Base-by-base conservation (phyloP, 37 sponge, comb jelly and placozoan genomes). In the Chondrilla cf. caribensis region DNA sequence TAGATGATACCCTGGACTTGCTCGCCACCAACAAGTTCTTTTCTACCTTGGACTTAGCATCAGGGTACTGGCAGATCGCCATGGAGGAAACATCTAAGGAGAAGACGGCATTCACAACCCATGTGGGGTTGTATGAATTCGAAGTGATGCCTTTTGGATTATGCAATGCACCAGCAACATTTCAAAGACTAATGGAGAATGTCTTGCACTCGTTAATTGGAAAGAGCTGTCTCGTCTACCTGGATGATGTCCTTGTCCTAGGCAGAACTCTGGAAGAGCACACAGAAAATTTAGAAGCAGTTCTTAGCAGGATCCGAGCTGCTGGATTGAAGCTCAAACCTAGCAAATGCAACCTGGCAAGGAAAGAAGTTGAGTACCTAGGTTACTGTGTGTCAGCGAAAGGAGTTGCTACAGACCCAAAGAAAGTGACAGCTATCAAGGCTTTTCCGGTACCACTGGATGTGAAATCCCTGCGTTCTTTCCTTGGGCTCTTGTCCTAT, bases 1-100 rank as follows among this genome's bases (percentile, higher is more conserved):
- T 89, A 21, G 90, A 89, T 70, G 90, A 85, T 15, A 54, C 79
- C 2, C 79, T 85, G 18, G 85, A 89, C 59, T 77, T 79, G 21
- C 78, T 88, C 4, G 80, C 75, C 6, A 78, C 68, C 58, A 51
- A 33, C 14, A 19, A 41, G 19, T 79, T 24, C 67, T 84, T 79
- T 54, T 37, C 36, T 21, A 66, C 54, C 2, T 42, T 84, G 18
- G 85, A 84, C 43, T 11, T 44, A 15, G 42, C 29, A 15, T 79
- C 66, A 26, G 85, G 85, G 39, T 84, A 84, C 54, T 84, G 85
- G 85, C 85, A 84, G 36, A 79, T 84, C 8, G 40, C 58, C 8
- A 33, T 84, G 66, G 79, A 40, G 3, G 60, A 5, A 3, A 7
- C 5, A 25, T 54, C 60, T 11, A 54, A 81, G 38, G 85, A 77